Base-by-base conservation (phyloP, 2,797 vertebrate genomes). In the Atherinosoma microstoma region DNA sequence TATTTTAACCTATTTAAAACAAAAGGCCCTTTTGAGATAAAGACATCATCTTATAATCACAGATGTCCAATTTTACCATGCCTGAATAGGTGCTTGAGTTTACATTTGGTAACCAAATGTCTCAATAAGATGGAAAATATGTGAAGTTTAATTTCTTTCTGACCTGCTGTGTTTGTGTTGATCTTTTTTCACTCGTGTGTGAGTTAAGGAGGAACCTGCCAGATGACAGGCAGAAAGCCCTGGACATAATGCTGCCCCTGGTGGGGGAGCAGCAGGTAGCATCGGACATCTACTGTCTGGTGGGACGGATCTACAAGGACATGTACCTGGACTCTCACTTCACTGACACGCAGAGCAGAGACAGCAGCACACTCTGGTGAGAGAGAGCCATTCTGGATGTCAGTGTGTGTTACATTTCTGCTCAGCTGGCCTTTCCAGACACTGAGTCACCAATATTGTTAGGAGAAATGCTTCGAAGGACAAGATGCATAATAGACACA, bases 271-370 rank as follows among this genome's bases (percentile, higher is more conserved):
- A 95, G 63, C 97, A 99, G 85, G 97, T 97, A 30, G 97, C 98
- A 64, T 99, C 98, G 1, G 98, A 99, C 90, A 96, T 99, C 93
- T 99, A 98, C 89, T 99, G 98, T 85, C 89, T 99, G 30, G 95
- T 99, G 80, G 98, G 98, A 67, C 95, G 97, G 35, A 98, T 99
- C 93, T 99, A 99, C 80, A 99, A 98, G 91, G 98, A 99, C 89
- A 96, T 89, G 78, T 99, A 99, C 93, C 92, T 99, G 90, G 98
- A 99, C 87, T 99, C 98, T 32, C 96, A 96, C 79, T 99, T 98
- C 84, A 91, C 68, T 0, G 95, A 99, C 91, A 95, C 90, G 0
- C 88, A 96, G 83, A 99, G 97, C 92, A 93, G 98, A 84, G 97
- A 99, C 93, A 96, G 93, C 69, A 96, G 94, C 71, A 94, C 95